These are phyloP conservation scores for Blastomussa wellsi DNA, from an alignment of 92 coral and sea anemone species.

Conservation along the genomic window DNA sequence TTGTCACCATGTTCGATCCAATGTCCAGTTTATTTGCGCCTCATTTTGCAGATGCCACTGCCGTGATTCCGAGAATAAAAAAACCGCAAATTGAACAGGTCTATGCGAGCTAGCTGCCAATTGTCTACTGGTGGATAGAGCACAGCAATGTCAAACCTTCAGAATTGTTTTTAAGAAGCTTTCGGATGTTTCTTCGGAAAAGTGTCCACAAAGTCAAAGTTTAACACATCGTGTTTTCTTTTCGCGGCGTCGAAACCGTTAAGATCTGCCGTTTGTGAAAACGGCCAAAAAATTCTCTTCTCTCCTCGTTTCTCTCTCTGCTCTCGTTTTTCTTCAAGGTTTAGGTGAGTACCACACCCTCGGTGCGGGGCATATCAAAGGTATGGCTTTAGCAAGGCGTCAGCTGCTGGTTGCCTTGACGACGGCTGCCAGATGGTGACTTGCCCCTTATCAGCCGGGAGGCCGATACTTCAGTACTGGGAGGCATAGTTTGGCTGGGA, in stretches of 20 bases:
- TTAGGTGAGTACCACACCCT: conserved; percentile 36
- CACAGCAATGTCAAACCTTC: neutral
- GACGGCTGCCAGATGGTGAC: conserved; percentile 62
- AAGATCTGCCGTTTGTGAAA: conserved; percentile 32
- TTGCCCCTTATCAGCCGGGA: conserved; percentile 67
- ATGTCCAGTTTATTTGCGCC: neutral
- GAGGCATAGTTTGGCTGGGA: conserved; percentile 99
- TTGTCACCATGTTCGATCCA: neutral
- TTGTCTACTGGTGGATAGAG: neutral
- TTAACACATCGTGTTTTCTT: neutral
- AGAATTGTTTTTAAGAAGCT: neutral
- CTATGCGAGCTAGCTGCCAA: neutral
- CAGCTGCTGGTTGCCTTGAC: conserved; percentile 61
- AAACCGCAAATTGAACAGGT: neutral
- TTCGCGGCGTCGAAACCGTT: conserved; percentile 36
- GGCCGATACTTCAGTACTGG: conserved; percentile 80
- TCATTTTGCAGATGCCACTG: neutral
- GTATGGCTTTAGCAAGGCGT: conserved; percentile 50
- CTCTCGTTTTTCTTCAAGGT: conserved; percentile 27
- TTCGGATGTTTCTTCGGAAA: neutral
- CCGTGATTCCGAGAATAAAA: neutral
- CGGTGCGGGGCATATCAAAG: conserved; percentile 43
- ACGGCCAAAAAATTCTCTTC: conserved; percentile 31
- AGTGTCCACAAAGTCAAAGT: conserved; percentile 8
- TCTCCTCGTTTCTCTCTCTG: conserved; percentile 21